Evolutionary conservation across 2,797 vertebrate species (phyloP).

Genomic region (Anomalospiza imberbis): DNA sequence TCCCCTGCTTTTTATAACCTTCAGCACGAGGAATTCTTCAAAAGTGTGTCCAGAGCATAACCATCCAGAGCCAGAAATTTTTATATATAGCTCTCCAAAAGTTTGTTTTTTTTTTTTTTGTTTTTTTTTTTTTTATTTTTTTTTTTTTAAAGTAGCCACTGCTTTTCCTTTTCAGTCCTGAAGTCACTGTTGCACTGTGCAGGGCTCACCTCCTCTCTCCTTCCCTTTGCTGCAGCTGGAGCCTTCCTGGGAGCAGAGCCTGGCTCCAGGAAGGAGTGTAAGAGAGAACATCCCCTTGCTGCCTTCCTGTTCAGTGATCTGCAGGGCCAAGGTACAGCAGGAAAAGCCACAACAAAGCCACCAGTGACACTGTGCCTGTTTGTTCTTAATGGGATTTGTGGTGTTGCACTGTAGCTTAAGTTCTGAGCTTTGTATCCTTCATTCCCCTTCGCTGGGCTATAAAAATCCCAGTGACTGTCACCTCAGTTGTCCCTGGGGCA

Average conservation of each 20-base stretch:
- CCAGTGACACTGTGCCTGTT: background rate
- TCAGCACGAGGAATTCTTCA: background rate
- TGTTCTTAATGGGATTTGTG: background rate
- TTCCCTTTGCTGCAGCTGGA: background rate
- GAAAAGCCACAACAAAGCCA: accelerated
- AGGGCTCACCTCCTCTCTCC: background rate
- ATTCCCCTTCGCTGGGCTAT: background rate
- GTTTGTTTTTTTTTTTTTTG: background rate
- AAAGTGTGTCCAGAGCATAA: background rate
- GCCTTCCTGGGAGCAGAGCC: background rate
- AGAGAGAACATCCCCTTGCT: background rate
- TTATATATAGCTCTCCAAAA: background rate
- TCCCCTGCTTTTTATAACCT: background rate
- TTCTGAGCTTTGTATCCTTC: background rate
- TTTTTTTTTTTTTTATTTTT: background rate
- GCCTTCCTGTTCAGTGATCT: background rate
- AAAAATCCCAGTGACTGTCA: background rate
- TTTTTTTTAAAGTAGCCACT: background rate
- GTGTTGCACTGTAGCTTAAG: background rate
- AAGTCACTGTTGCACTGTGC: background rate
- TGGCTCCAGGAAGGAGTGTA: accelerated
- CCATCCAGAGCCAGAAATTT: background rate
- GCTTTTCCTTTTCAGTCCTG: background rate
- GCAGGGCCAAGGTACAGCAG: background rate
- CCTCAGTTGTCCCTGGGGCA: background rate